phyloP scores from a whole-genome alignment of 2,888 invertebrate genomes.

The Epirrita christyi region DNA sequence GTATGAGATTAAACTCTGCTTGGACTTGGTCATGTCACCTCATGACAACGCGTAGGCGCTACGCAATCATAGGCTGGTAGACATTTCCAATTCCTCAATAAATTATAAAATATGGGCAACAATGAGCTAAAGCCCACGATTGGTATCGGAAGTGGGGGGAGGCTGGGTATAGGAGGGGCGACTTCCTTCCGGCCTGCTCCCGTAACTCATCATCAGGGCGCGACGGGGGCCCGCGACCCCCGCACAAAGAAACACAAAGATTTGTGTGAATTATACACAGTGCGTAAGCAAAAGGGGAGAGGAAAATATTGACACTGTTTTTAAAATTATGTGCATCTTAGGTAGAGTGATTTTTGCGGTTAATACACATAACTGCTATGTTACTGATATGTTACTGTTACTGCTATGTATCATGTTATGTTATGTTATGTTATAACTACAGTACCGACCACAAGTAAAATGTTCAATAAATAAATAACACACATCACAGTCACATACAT shows the following conservation, averaged over 20 bases:
- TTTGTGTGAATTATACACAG: slow-evolving; percentile 77
- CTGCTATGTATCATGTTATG: no score
- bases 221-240: slow-evolving; percentile 69
- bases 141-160: slow-evolving; percentile 76
- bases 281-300: slow-evolving; percentile 65
- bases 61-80: slow-evolving; percentile 12
- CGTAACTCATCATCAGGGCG: slow-evolving; percentile 81
- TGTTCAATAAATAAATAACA: no score
- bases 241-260: slow-evolving; percentile 77
- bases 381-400: no score
- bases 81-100: slow-evolving; percentile 60
- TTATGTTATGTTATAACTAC: no score
- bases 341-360: no score
- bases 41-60: slow-evolving; percentile 16
- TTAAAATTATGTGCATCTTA: slow-evolving; percentile 15
- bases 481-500: no score
- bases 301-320: slow-evolving; percentile 44
- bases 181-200: slow-evolving; percentile 71
- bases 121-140: slow-evolving; percentile 67
- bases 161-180: slow-evolving; percentile 61
- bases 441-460: no score
- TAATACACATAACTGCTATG: no score
- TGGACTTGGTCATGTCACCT: no score
- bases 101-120: slow-evolving; percentile 67
- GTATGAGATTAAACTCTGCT: no score